Percentiles rank a stretch among this genome's conserved stretches.
Conservation (phyloP, 2,113 vertebrate genomes). For the Brienomyrus brachyistius region DNA sequence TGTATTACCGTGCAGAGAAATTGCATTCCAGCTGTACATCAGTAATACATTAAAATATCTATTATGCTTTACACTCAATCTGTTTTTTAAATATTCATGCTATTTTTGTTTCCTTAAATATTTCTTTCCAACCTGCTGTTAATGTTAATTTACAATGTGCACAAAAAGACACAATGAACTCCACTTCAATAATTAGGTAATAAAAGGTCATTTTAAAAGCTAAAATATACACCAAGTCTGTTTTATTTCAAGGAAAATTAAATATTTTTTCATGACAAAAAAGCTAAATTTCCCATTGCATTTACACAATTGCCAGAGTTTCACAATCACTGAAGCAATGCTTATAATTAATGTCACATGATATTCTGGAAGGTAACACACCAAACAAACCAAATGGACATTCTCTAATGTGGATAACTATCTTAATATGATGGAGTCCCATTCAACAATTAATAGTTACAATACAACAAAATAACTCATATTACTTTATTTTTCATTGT, state of each 20-base stretch:
- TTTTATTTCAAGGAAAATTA: neutral
- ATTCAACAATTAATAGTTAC: neutral
- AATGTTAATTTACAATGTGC: neutral
- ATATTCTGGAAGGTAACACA: too few species aligned
- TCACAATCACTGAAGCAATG: neutral
- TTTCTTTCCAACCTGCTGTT: neutral
- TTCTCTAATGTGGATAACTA: neutral
- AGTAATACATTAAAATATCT: neutral
- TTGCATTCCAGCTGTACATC: neutral
- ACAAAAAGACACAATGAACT: neutral
- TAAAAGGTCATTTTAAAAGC: neutral
- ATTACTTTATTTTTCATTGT: neutral
- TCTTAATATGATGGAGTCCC: neutral
- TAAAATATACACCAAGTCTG: neutral
- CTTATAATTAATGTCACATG: slow-evolving; percentile 3
- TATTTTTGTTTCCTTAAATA: slow-evolving; percentile 3
- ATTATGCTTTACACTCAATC: neutral
- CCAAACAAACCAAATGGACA: neutral
- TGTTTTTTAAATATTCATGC: neutral
- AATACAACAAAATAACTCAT: neutral
- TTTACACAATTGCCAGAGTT: neutral
- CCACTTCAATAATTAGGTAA: neutral
- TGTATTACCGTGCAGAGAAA: neutral
- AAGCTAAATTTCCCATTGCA: neutral
- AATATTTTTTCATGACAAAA: neutral